Evolutionary conservation across 2,888 invertebrate genomes (phyloP), one percentile per base, ranked within the genome.

Genomic region (Biston betularia): DNA sequence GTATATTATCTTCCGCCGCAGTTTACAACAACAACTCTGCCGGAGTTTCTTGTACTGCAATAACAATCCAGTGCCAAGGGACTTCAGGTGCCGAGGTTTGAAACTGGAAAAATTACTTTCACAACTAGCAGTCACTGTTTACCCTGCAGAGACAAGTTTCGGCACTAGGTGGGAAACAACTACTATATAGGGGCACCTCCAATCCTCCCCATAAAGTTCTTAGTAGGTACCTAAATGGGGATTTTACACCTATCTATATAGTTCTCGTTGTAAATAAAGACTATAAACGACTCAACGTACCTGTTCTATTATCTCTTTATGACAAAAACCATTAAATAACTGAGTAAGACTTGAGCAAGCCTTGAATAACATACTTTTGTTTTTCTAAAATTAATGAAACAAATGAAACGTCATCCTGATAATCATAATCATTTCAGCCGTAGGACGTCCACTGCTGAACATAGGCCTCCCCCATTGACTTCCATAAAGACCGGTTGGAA

Each of bases 101-200:
- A 61, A 66, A 65, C 69, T 66, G 58, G 53, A 62, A 64, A 57
- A 66, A 63, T 63, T 69, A 70, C 65, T 63, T 72, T 63, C 54
- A 60, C 62, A 46, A 62, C 44, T 24, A 63, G 55, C 63, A 62
- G 66, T 68, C 55, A 55, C 55, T 55, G 61, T 54, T 59, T 49
- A 53, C 48, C 34, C 40, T 52, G 11, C 15, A 5, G 57, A 53
- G 53, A 55, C 55, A 15, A 65, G 60, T 65, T 65, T 52, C 44
- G 65, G 54, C 52, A 53, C 40, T 58, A 58, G 40, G 14, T 53
- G 44, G 44, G 46, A n/a, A 11, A 35, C 52, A 11, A 35, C 52
- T 34, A 15, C 45, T 33, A 48, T 8, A 34, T 53, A 42, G n/a
- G 42, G 34, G 45, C 45, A 35, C 45, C 56, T 45, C 8, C 55